phyloP scores from a whole-genome alignment of 2,888 invertebrate species.

The Auanema sp. region DNA sequence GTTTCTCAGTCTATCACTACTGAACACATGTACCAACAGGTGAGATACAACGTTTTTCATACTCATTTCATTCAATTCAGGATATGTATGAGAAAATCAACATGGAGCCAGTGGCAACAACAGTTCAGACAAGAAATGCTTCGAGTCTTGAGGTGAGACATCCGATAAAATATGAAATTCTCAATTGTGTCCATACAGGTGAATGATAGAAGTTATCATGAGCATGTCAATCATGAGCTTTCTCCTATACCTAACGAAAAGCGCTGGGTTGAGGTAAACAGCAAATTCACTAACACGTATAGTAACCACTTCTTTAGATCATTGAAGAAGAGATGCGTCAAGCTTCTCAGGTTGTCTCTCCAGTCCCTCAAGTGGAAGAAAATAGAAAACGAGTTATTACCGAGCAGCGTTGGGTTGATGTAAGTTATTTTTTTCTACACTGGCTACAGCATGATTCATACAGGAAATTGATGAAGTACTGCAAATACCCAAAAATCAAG shows the following conservation, averaged over 20 bases:
- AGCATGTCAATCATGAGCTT: slow-evolving; percentile 7
- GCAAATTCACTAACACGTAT: neutral
- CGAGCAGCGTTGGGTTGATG: slow-evolving; percentile 42
- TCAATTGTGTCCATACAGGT: neutral
- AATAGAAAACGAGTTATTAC: slow-evolving; percentile 23
- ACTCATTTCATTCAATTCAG: slow-evolving; percentile 3
- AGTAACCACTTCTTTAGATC: slow-evolving; percentile 10
- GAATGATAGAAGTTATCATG: slow-evolving; percentile 3
- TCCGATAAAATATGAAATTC: neutral
- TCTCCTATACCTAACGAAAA: slow-evolving; percentile 24
- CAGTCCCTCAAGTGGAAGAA: slow-evolving; percentile 31
- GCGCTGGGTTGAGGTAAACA: slow-evolving; percentile 37
- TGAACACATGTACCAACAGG: slow-evolving; percentile 15
- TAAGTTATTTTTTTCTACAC: neutral
- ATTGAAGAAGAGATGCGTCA: slow-evolving; percentile 39
- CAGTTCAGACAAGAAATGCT: slow-evolving; percentile 9
- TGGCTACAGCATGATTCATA: too few relatives aligned
- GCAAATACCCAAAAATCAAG: slow-evolving; percentile 15
- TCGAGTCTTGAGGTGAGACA: slow-evolving; percentile 3
- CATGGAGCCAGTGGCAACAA: slow-evolving; percentile 11
- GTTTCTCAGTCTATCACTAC: slow-evolving; percentile 63
- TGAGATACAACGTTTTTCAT: neutral
- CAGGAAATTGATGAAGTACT: slow-evolving; percentile 19
- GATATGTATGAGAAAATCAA: slow-evolving; percentile 18
- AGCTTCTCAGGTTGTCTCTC: slow-evolving; percentile 31